These are phyloP conservation scores for Bombylius major DNA, from an alignment of 2,888 invertebrate species.

Conservation along the genomic window DNA sequence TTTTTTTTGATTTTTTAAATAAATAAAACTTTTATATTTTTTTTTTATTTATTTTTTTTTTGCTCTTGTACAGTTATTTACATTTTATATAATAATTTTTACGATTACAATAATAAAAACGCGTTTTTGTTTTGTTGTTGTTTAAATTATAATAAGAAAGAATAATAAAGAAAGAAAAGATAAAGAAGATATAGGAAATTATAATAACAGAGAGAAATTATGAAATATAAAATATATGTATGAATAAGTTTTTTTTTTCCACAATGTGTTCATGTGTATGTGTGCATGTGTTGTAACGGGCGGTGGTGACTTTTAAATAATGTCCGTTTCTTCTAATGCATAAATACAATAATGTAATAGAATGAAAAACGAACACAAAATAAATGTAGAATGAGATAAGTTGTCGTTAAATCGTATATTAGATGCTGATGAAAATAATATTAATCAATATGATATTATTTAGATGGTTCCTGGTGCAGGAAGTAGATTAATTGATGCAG, in stretches of 20 bases:
- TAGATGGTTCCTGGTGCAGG: conserved; percentile 32
- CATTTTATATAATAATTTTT: neutral
- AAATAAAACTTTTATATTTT: no score
- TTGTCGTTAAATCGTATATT: no score
- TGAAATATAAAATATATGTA: no score
- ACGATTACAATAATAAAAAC: neutral
- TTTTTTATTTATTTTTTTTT: neutral
- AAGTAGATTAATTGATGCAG: conserved; percentile 31
- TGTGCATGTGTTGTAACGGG: no score
- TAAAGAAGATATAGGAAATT: neutral
- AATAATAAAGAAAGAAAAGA: neutral
- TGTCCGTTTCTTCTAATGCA: no score
- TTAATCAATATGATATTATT: neutral
- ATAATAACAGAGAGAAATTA: no score
- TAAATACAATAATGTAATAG: neutral
- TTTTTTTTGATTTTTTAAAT: no score
- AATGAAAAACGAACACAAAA: neutral
- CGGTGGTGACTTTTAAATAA: no score
- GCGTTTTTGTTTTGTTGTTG: neutral
- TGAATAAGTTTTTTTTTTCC: no score
- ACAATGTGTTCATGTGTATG: no score
- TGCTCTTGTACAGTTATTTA: neutral
- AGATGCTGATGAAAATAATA: neutral
- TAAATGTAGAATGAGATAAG: no score
- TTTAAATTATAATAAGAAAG: neutral